These are phyloP conservation scores for Lates japonicus DNA, from an alignment of 2,797 vertebrate species.

Conservation along the genomic window DNA sequence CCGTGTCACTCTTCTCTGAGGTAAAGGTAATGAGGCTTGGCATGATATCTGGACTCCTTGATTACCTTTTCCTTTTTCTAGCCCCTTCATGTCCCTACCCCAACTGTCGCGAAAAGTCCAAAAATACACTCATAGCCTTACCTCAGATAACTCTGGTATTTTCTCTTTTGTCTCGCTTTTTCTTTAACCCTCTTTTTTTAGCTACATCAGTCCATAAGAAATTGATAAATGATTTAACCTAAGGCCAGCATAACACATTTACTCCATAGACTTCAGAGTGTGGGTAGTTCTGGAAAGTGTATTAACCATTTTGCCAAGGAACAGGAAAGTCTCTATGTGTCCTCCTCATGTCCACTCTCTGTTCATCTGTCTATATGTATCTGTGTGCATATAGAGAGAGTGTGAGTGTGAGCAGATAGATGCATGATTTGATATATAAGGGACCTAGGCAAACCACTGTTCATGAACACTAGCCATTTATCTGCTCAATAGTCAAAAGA, in stretches of 20 bases:
- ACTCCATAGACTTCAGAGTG: background rate
- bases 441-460: background rate
- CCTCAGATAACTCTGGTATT: constrained; percentile 31
- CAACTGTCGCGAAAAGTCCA: constrained; percentile 60
- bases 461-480: constrained; percentile 2
- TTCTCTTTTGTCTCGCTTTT: constrained; percentile 36
- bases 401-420: background rate
- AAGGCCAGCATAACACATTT: background rate
- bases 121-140: constrained; percentile 60
- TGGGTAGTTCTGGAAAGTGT: background rate
- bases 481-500: background rate
- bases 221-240: background rate
- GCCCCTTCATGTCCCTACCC: constrained; percentile 43
- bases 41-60: constrained; percentile 67
- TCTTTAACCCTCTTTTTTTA: constrained; percentile 20
- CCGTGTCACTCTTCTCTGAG: constrained; percentile 51
- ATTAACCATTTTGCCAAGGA: background rate
- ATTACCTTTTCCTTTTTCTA: constrained; percentile 55
- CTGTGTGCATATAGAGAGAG: background rate
- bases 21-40: constrained; percentile 82
- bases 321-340: background rate
- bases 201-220: constrained; percentile 4
- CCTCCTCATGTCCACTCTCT: constrained; percentile 4
- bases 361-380: too few species aligned
- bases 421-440: constrained; percentile 6